Percentiles rank a stretch among this genome's conserved stretches.
These are phyloP conservation scores for Ceratotherium simum DNA, from an alignment of 2,113 vertebrate genomes.

Conservation along the genomic window DNA sequence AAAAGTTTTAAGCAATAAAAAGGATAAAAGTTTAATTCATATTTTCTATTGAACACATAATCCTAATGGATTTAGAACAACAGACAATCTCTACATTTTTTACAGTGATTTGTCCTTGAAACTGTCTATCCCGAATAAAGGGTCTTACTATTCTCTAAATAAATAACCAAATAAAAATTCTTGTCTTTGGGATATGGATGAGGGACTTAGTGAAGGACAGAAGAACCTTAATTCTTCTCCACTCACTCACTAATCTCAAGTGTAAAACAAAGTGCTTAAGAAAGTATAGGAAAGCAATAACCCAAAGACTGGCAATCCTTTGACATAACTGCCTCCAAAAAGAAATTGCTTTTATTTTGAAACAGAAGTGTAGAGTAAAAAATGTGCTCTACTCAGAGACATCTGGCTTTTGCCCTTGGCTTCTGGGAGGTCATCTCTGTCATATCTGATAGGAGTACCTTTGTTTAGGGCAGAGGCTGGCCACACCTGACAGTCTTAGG, in stretches of 20 bases:
- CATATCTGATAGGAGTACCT: neutral
- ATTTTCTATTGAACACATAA: neutral
- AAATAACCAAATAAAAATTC: slow-evolving; percentile 43
- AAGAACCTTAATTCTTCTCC: neutral
- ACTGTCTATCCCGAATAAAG: neutral
- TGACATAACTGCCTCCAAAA: neutral
- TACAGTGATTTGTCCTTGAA: slow-evolving; percentile 38
- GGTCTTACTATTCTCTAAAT: neutral
- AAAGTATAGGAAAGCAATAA: neutral
- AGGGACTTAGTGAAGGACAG: neutral
- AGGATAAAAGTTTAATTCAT: slow-evolving; percentile 46
- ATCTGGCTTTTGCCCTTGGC: neutral
- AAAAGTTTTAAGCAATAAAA: slow-evolving; percentile 65
- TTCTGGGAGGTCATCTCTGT: neutral
- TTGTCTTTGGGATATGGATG: slow-evolving; percentile 48
- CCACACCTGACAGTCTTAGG: neutral
- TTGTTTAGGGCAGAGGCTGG: neutral
- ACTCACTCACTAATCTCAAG: neutral
- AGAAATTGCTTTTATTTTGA: neutral
- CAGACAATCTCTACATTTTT: neutral
- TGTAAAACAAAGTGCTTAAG: slow-evolving; percentile 22
- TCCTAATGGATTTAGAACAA: slow-evolving; percentile 29
- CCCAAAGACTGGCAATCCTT: neutral
- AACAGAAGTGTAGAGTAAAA: neutral
- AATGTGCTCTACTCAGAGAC: neutral